Percentiles rank a stretch among this genome's conserved stretches.
Evolutionary conservation across 64 coral and sea anemone genomes (phyloP).

Genomic region (Porites lutea): DNA sequence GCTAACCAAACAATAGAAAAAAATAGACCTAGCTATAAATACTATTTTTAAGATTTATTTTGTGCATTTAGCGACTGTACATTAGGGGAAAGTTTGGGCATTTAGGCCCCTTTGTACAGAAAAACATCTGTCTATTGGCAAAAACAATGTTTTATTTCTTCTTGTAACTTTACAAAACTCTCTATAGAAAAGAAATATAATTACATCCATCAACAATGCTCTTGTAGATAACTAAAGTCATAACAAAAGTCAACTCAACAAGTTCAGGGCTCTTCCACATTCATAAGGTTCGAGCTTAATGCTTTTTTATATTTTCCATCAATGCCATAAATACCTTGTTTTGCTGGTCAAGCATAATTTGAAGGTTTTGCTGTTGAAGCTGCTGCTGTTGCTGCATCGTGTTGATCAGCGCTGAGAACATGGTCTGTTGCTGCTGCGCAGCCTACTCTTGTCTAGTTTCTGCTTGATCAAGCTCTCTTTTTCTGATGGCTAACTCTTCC

Average conservation of each 20-base stretch:
- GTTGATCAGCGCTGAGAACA: constrained; percentile 62
- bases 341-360: constrained; percentile 64
- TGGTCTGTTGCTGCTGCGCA: constrained; percentile 60
- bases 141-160: constrained; percentile 54
- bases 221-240: constrained; percentile 38
- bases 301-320: constrained; percentile 61
- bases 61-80: constrained; percentile 42
- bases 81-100: constrained; percentile 58
- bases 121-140: constrained; percentile 42
- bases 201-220: constrained; percentile 53
- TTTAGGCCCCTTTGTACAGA: constrained; percentile 50
- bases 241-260: constrained; percentile 55
- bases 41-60: constrained; percentile 33
- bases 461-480: constrained; percentile 61
- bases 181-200: constrained; percentile 57
- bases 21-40: constrained; percentile 43
- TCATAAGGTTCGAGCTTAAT: constrained; percentile 50
- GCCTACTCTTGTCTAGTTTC: constrained; percentile 60
- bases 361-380: constrained; percentile 70
- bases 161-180: constrained; percentile 57
- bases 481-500: constrained; percentile 57
- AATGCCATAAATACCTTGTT: constrained; percentile 67
- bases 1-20: not conserved
- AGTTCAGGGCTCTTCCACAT: constrained; percentile 71
- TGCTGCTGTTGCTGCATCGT: constrained; percentile 61